Base-by-base conservation (phyloP, 2,797 vertebrate species). In the Lindbergichthys nudifrons region DNA sequence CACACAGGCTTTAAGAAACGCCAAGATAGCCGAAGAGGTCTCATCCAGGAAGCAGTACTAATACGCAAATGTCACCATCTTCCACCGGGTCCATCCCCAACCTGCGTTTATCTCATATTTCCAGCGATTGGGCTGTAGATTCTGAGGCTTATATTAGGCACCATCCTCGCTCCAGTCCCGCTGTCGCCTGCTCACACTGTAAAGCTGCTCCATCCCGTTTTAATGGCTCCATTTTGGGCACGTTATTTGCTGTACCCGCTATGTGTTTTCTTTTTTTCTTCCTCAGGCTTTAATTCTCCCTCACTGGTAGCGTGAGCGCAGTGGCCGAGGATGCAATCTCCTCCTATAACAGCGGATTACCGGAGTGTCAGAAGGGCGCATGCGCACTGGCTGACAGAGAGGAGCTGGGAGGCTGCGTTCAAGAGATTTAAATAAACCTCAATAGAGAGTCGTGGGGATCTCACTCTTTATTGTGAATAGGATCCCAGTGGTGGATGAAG, bases 341-440 rank as follows among this genome's bases (percentile, higher is more conserved):
- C 85, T 85, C 90, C 87, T 74, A 11, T 46, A 71, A 79, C 86
- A 89, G 91, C 82, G 92, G 93, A 94, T 95, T 93, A 93, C 81
- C 63, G 89, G 93, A 93, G 92, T 83, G 91, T 94, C 92, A 91
- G 92, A 89, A 92, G 73, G 2, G 85, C 95, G 93, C 95, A 94
- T 65, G 95, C 95, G 95, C 93, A 88, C 18, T 88, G 48, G 32
- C 52, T 72, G 69, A 51, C 72, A 69, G 65, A 70, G 79, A 23
- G n/a, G 47, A 62, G 26, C 79, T 75, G 80, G 77, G 73, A 78
- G 83, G 87, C 85, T 93, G 90, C 79, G 79, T 91, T 90, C 85
- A 87, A 81, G 91, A 88, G 79, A 86, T 92, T 92, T 77, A 75
- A 84, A 87, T 79, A 82, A 80, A 81, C 70, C 82, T 73, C 79